Conservation (phyloP, 2,113 vertebrate species). For the Erinaceus europaeus region DNA sequence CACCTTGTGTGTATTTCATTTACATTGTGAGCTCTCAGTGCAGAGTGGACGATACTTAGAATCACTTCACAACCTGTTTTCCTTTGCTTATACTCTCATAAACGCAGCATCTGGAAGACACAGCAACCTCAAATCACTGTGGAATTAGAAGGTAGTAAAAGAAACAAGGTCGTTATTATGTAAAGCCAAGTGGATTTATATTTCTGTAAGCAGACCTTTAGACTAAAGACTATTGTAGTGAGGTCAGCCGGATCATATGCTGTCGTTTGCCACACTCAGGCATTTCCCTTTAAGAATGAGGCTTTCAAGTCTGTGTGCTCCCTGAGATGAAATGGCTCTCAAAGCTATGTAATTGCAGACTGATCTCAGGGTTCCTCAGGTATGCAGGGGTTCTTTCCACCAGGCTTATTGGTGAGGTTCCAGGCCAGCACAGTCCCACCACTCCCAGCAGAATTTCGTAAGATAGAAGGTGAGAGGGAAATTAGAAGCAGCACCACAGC, state of each 20-base stretch:
- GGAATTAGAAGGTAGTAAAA: neutral
- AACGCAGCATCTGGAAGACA: neutral
- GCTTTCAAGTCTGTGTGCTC: neutral
- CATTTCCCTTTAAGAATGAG: neutral
- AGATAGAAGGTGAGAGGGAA: too few species aligned
- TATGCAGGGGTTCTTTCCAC: too few species aligned
- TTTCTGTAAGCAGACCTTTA: slow-evolving; percentile 12
- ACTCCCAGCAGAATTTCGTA: too few species aligned
- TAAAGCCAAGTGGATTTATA: neutral
- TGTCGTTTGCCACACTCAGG: neutral
- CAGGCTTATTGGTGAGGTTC: too few species aligned
- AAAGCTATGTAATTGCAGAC: neutral
- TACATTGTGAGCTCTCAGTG: neutral
- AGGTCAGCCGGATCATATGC: neutral
- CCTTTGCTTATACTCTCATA: neutral
- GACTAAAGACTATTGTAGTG: neutral
- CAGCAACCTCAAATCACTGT: slow-evolving; percentile 24
- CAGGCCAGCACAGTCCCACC: too few species aligned
- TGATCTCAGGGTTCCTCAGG: neutral
- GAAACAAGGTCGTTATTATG: slow-evolving; percentile 4
- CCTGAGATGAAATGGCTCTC: slow-evolving; percentile 23
- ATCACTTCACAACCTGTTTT: slow-evolving; percentile 56
- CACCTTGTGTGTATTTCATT: neutral
- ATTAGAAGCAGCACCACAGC: too few species aligned
- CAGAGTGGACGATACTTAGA: neutral